phyloP scores from a whole-genome alignment of 1,140 invertebrate species.

The Drosophila grimshawi region DNA sequence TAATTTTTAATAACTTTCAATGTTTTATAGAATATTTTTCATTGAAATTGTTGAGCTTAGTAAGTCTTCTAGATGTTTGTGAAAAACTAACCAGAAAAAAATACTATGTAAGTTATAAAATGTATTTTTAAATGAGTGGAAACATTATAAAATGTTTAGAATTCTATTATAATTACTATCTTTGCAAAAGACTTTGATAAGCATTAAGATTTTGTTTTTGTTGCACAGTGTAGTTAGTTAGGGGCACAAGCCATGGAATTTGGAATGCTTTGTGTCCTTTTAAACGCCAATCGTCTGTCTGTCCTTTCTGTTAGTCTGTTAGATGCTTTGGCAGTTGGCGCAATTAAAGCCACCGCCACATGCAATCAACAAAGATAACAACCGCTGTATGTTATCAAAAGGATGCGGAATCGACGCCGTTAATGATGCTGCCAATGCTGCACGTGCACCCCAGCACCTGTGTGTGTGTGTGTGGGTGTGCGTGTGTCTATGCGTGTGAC shows the following conservation, averaged over 20 bases:
- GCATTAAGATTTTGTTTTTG: neutral
- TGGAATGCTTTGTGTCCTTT: neutral
- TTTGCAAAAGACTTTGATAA: too few species aligned
- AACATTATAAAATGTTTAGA: too few species aligned
- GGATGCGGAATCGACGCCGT: constrained; percentile 20
- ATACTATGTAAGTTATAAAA: too few species aligned
- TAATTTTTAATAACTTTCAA: too few species aligned
- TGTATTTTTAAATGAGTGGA: too few species aligned
- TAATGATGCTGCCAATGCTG: constrained; percentile 43
- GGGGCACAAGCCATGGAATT: constrained; percentile 8
- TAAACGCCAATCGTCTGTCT: neutral
- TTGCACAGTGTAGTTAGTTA: constrained; percentile 10
- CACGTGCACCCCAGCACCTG: constrained; percentile 2
- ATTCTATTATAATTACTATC: neutral
- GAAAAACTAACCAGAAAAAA: too few species aligned
- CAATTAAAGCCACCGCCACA: constrained; percentile 21
- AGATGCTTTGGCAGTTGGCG: constrained; percentile 10
- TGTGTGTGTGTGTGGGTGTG: constrained; percentile 2
- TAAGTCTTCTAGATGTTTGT: too few species aligned
- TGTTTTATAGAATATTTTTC: too few species aligned
- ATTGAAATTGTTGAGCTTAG: too few species aligned
- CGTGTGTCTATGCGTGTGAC: neutral
- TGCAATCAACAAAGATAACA: constrained; percentile 62
- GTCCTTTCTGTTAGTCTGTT: neutral
- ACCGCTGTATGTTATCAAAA: constrained; percentile 2